These are phyloP conservation scores for Arctocebus calabarensis DNA, from an alignment of 2,797 vertebrate genomes.

Conservation along the genomic window DNA sequence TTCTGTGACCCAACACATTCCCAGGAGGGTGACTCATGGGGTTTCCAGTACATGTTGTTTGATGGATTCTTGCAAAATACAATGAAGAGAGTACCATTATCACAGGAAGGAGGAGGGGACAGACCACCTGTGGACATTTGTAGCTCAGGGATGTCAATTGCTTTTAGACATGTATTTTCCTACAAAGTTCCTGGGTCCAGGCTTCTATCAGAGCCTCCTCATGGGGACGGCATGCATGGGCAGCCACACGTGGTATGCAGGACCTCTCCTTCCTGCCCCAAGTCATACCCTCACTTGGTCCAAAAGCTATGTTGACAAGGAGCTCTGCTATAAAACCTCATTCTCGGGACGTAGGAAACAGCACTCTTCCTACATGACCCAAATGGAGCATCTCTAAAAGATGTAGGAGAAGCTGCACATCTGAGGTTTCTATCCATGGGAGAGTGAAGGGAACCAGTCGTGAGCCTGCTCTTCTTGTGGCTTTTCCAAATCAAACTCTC, in stretches of 20 bases:
- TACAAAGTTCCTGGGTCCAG: neutral
- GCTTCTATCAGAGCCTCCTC: neutral
- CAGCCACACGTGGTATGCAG: neutral
- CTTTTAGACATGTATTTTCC: neutral
- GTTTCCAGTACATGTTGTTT: neutral
- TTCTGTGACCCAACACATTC: neutral
- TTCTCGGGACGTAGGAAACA: neutral
- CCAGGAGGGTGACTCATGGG: neutral
- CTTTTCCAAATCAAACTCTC: slow-evolving; percentile 1
- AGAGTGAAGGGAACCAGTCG: neutral
- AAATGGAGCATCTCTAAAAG: neutral
- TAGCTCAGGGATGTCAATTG: neutral
- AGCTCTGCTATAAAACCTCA: neutral
- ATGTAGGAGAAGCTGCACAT: neutral
- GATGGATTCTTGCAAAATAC: neutral
- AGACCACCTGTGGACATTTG: neutral
- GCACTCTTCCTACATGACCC: neutral
- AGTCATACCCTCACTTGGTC: neutral
- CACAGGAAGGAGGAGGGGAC: neutral
- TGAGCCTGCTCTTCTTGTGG: neutral
- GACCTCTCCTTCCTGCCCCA: neutral
- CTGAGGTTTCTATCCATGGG: neutral
- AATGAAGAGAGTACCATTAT: neutral
- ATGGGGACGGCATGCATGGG: fast-evolving
- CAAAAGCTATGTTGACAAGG: neutral